Evolutionary conservation across 2,888 invertebrate genomes (phyloP).

Genomic region (Merodon equestris): DNA sequence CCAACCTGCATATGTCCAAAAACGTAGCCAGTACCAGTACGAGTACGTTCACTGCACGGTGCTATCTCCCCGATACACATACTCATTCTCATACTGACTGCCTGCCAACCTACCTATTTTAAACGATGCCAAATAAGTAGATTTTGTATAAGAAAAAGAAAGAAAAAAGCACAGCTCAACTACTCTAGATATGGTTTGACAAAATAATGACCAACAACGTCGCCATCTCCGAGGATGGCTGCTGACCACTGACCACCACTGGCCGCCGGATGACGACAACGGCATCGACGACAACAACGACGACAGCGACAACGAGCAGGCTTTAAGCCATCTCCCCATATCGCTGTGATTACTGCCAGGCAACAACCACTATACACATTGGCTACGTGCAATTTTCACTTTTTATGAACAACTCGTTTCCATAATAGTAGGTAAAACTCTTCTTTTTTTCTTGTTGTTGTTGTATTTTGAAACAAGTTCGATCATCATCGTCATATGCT

Average conservation of each 20-base stretch:
- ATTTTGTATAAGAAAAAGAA: constrained; percentile 53
- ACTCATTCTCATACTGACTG: constrained; percentile 54
- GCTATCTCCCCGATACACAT: constrained; percentile 12
- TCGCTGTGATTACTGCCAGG: constrained; percentile 53
- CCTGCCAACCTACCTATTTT: constrained; percentile 59
- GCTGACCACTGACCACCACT: constrained; percentile 33
- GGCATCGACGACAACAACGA: constrained; percentile 31
- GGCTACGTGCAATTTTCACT: constrained; percentile 68
- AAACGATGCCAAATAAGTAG: constrained; percentile 69
- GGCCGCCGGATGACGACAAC: constrained; percentile 52
- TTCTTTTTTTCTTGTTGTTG: no score
- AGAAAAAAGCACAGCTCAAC: constrained; percentile 33
- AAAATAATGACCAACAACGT: constrained; percentile 68
- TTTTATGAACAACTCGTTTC: constrained; percentile 69
- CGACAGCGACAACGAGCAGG: constrained; percentile 40
- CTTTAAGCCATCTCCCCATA: constrained; percentile 51
- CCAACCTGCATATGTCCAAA: constrained; percentile 64
- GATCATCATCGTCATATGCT: constrained; percentile 64
- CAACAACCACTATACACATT: constrained; percentile 12
- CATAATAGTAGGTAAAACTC: constrained; percentile 63
- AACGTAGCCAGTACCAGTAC: constrained; percentile 2
- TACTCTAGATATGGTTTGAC: constrained; percentile 69
- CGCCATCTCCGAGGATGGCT: constrained; percentile 48
- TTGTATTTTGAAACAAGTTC: constrained; percentile 49
- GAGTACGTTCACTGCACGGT: no score